Percentiles rank a stretch among this genome's conserved stretches.
These are phyloP conservation scores for Argentina silus DNA, from an alignment of 2,797 vertebrate species.

Conservation along the genomic window DNA sequence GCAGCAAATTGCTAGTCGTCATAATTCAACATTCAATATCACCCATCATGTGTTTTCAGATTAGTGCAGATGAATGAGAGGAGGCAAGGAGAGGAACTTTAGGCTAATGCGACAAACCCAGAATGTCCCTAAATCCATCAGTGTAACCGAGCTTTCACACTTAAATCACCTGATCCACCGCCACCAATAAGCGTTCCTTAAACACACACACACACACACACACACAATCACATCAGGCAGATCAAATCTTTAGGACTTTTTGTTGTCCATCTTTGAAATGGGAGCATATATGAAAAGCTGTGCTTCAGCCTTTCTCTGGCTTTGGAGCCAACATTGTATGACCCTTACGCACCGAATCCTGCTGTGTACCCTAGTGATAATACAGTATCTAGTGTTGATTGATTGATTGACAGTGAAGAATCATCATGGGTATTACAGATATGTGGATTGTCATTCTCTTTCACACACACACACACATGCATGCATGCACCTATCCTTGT, in stretches of 20 bases:
- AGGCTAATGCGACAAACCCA: background rate
- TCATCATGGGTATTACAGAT: too few relatives aligned
- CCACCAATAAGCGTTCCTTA: background rate
- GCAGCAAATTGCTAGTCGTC: too few relatives aligned
- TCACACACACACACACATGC: too few relatives aligned
- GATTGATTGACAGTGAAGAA: too few relatives aligned
- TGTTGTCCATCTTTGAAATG: constrained; percentile 39
- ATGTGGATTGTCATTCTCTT: too few relatives aligned
- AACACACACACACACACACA: background rate
- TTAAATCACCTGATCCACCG: background rate
- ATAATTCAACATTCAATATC: too few relatives aligned
- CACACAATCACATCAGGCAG: constrained; percentile 22
- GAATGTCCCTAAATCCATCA: background rate
- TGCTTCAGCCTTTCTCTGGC: constrained; percentile 15
- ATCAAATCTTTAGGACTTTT: constrained; percentile 41
- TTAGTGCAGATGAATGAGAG: too few relatives aligned
- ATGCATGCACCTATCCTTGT: too few relatives aligned
- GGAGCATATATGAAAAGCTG: constrained; percentile 38
- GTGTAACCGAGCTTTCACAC: background rate
- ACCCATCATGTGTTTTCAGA: too few relatives aligned
- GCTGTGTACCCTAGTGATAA: too few relatives aligned
- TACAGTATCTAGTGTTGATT: too few relatives aligned
- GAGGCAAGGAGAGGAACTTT: too few relatives aligned
- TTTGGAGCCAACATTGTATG: background rate
- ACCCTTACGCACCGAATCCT: background rate